These are phyloP conservation scores for Chrysotoxum bicinctum DNA, from an alignment of 2,888 invertebrate genomes.

Conservation along the genomic window DNA sequence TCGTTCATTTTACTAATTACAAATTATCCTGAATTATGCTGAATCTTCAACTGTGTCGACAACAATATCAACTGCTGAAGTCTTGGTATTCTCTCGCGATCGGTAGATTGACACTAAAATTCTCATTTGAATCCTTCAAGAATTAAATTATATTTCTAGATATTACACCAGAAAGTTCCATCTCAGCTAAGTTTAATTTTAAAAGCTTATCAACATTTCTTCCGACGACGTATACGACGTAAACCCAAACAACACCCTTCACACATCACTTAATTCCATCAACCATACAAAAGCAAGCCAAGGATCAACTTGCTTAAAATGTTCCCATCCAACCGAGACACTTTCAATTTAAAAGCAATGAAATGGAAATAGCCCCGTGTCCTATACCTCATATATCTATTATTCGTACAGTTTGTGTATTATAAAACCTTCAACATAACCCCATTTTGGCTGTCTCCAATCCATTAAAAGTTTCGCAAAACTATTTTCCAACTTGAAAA, in stretches of 20 bases:
- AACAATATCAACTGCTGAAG: too few relatives aligned
- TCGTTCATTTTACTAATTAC: too few relatives aligned
- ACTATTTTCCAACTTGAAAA: conserved; percentile 60
- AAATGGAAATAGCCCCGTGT: conserved; percentile 29
- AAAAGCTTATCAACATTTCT: not conserved
- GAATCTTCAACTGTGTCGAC: too few relatives aligned
- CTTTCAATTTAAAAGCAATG: conserved; percentile 58
- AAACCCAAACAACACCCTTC: not conserved
- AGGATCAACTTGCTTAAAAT: conserved; percentile 48
- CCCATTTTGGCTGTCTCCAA: conserved; percentile 35
- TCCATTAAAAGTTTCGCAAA: conserved; percentile 65
- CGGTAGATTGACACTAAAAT: too few relatives aligned
- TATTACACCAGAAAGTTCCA: too few relatives aligned
- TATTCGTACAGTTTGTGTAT: not conserved
- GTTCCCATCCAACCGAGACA: conserved; percentile 33
- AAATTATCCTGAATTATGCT: too few relatives aligned
- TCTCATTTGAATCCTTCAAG: too few relatives aligned
- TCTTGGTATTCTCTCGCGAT: too few relatives aligned
- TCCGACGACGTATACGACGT: not conserved
- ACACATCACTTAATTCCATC: not conserved
- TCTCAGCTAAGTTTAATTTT: too few relatives aligned
- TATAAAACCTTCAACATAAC: conserved; percentile 20
- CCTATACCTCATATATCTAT: not conserved
- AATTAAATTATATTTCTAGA: too few relatives aligned
- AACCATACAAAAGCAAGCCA: conserved; percentile 25